Base-by-base conservation (phyloP, 2,113 vertebrate genomes). In the Helogale parvula region DNA sequence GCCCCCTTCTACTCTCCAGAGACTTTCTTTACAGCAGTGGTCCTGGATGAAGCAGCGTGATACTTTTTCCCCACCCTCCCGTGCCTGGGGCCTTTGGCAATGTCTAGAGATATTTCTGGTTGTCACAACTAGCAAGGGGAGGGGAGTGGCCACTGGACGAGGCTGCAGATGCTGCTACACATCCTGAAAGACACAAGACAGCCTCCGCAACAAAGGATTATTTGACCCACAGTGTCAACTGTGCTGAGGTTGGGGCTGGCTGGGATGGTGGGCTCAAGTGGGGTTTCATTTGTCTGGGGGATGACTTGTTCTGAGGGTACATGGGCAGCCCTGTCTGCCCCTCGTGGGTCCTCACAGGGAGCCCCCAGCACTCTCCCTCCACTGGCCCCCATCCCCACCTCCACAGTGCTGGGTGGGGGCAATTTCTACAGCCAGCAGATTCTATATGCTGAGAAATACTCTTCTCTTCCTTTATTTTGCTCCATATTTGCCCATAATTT, bases 21-120 rank as follows among this genome's bases (percentile, higher is more conserved):
- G 89, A 23, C 60, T 94, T 92, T 68, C 82, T 83, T 88, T 65
- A 84, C 63, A 79, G 45, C 29, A 47, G 12, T 45, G 14, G 57
- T 60, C 96, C 47, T 82, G 31, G 16, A 7, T 5, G 29, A 33
- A 23, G 10, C 54, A 23, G 29, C 21, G 13, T 33, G 23, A 33
- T 23, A 45, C 16, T 23, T 23, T 31, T 6, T 27, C 33, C 4
- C 29, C 23, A 33, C 27, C 9, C 54, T 47, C 4, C 16, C 21
- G 21, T 66, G 82, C 66, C 35, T 0, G 5, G 65, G 82, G 5
- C 33, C 5, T 71, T 77, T 54, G 38, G 50, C 69, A 74, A 35
- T 11, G n/a, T 71, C 54, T 69, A 63, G 29, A 89, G 96, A 63
- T 47, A 31, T n/a, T 80, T 93, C 21, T 68, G 21, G 5, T 69